Evolutionary conservation across 2,797 vertebrate species (phyloP), one percentile per base, ranked within the genome.

Genomic region (Poecilia picta): DNA sequence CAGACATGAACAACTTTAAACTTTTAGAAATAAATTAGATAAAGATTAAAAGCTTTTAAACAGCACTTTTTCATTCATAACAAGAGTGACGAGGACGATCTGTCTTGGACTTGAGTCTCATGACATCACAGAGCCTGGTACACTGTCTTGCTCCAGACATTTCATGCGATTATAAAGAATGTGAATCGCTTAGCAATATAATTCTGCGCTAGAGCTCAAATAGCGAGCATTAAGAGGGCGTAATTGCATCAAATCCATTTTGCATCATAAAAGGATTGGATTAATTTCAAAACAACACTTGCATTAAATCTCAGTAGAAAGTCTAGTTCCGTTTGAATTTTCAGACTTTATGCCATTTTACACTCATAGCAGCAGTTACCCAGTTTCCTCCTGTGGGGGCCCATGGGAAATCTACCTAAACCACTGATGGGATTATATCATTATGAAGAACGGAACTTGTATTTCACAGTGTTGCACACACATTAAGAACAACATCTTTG

Each of bases 221-320:
- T 68, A 78, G 82, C 33, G 31, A 76, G 62, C 46, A 25, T 88
- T 89, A 91, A 89, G 81, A 71, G 77, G 62, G 83, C 85, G 33
- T 90, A 91, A 94, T 88, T 90, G 77, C 88, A 87, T 92, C 88
- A 90, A 87, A 81, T 84, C 64, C 31, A 76, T 91, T 92, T 88
- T 86, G 78, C 80, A 83, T 85, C 77, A 84, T 82, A 89, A 85
- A 73, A 80, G 72, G 55, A 86, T 73, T 78, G 80, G 83, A 90
- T 92, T 91, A 45, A 83, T 83, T 83, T 88, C 66, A 16, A 73
- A 81, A 68, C 62, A 64, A 80, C 81, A 28, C 68, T n/a, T 43
- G 3, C 8, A 77, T 76, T 66, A 2, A 76, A 66, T 74, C 62
- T 2, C n/a, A 20, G 23, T 36, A 16, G 74, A 11, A 18, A 59